Conservation (phyloP, 2,113 vertebrate species). For the Melospiza melodia region DNA sequence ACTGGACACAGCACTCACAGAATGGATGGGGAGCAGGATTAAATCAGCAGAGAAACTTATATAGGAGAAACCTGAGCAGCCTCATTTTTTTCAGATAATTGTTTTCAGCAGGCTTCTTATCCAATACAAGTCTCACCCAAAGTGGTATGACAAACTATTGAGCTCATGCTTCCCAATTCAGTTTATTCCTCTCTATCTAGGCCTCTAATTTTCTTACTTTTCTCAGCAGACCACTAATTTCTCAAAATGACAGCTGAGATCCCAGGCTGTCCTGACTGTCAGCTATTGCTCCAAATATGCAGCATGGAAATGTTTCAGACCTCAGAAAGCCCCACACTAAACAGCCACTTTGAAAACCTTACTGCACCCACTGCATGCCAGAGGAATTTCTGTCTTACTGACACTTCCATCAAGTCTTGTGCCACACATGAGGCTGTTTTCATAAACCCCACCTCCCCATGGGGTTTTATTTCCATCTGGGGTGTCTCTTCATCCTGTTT, state of each 20-base stretch:
- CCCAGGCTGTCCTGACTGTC: background rate
- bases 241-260: background rate
- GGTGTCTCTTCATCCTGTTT: background rate
- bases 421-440: background rate
- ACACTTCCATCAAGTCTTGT: background rate
- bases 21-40: background rate
- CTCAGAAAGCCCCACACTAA: background rate
- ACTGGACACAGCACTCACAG: background rate
- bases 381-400: background rate
- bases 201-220: background rate
- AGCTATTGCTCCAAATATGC: background rate
- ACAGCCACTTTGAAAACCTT: background rate
- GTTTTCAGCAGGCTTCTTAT: slow-evolving; percentile 52
- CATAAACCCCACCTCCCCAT: background rate
- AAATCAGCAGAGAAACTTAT: background rate
- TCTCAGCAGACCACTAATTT: background rate
- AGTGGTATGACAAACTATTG: background rate
- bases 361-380: background rate
- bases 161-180: slow-evolving; percentile 25
- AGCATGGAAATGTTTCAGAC: background rate
- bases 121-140: background rate
- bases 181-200: background rate
- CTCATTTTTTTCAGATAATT: slow-evolving; percentile 50
- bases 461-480: background rate
- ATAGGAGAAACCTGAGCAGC: slow-evolving; percentile 24